Base-by-base conservation (phyloP, 2,888 invertebrate species). In the Epinotia nisella region DNA sequence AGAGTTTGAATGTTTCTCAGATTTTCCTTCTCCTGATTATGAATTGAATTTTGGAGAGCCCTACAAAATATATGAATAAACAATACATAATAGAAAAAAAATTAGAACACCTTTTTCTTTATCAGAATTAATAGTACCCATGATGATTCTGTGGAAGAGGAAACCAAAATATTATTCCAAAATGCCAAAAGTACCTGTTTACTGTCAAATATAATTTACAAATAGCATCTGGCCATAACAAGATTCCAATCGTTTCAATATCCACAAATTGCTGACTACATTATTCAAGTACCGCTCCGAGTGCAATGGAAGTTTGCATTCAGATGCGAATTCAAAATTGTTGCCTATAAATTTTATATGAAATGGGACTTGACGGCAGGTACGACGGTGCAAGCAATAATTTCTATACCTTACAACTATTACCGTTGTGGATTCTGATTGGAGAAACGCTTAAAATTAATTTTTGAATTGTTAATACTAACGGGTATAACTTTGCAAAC, bases 261-360 rank as follows among this genome's bases (percentile, higher is more conserved):
- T 79, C 80, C 76, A 78, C 77, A 80, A 82, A 82, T 81, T 79
- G 81, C 77, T 75, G 67, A 72, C 80, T 83, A 78, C 82, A 84
- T 72, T 85, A 84, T 84, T 85, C 80, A 82, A 82, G 79, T 56
- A 71, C 74, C 73, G 74, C 77, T 78, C 78, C 75, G 76, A 76
- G 78, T 76, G 78, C 78, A 76, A 75, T 79, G 75, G 78, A 81
- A 81, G 80, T 81, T 83, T 80, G 80, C 78, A 81, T 82, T 81
- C 77, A 81, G 79, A 81, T 81, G 80, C 81, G 81, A 82, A 82
- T 83, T 82, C 79, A 80, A 81, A 87, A 87, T 84, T 82, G 83
- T 80, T 79, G 75, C 60, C 81, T 76, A 83, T 87, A 86, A 86
- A 86, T 87, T 80, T 85, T 83, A 82, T 84, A 86, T 84, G 81